These are phyloP conservation scores for Candidula unifasciata DNA, from an alignment of 2,888 invertebrate species.

Conservation along the genomic window DNA sequence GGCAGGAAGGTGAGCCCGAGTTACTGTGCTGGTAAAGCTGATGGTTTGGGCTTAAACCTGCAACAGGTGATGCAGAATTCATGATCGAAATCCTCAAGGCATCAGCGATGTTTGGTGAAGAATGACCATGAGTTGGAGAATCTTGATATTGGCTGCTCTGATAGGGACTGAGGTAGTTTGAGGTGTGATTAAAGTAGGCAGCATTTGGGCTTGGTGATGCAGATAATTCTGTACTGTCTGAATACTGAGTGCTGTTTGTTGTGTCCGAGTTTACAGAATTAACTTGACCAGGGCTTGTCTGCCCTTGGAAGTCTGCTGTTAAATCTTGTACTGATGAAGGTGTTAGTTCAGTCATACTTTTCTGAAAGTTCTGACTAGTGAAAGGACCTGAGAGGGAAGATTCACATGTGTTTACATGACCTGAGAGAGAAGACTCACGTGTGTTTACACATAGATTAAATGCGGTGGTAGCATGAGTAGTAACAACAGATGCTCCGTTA, in stretches of 20 bases:
- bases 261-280: constrained; percentile 6
- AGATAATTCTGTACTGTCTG: constrained; percentile 7
- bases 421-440: constrained; percentile 4
- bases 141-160: constrained; percentile 26
- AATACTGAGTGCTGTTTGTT: background rate
- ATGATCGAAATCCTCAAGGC: constrained; percentile 7
- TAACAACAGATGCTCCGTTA: background rate
- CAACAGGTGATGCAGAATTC: background rate
- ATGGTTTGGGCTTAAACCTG: background rate
- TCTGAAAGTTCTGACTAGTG: constrained; percentile 15
- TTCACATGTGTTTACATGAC: background rate
- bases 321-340: background rate
- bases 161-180: background rate
- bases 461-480: background rate
- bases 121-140: background rate
- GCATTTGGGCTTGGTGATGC: background rate
- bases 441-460: background rate
- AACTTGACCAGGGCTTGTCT: background rate
- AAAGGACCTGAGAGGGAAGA: background rate
- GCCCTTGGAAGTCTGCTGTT: constrained; percentile 6
- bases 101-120: constrained; percentile 1
- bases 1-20: background rate
- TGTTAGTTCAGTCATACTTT: background rate
- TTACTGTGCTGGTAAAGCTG: background rate
- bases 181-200: background rate